Percentiles rank a stretch among this genome's conserved stretches.
Evolutionary conservation across 2,113 vertebrate species (phyloP).

Genomic region (Boleophthalmus pectinirostris): DNA sequence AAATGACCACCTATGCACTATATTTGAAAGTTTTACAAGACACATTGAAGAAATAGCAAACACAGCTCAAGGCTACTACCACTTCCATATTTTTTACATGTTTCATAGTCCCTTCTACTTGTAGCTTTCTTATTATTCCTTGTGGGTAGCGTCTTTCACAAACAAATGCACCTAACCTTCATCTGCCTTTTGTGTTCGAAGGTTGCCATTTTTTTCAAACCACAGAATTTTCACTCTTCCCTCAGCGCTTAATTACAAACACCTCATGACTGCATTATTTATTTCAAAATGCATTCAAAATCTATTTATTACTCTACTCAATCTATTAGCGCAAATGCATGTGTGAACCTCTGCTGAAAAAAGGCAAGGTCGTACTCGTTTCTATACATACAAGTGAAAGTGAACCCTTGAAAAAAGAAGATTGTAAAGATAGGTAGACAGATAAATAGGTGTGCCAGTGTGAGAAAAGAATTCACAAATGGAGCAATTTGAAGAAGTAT

Average conservation of each 20-base stretch:
- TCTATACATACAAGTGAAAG: neutral
- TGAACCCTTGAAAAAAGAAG: no score
- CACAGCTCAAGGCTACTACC: slow-evolving; percentile 8
- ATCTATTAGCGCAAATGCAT: slow-evolving; percentile 4
- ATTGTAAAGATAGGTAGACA: no score
- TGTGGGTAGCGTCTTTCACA: slow-evolving; percentile 7
- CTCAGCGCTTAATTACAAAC: slow-evolving; percentile 8
- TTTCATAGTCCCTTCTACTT: neutral
- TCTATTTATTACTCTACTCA: no score
- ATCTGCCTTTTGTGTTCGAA: neutral
- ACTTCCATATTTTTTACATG: slow-evolving; percentile 2
- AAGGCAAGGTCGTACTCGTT: neutral
- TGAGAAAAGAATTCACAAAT: neutral
- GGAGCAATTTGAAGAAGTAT: neutral
- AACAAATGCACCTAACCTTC: neutral
- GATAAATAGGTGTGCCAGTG: neutral
- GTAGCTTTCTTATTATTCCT: neutral
- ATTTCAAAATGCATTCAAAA: neutral
- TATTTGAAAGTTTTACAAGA: neutral
- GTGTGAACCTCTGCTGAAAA: neutral
- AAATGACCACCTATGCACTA: no score
- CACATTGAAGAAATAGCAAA: neutral
- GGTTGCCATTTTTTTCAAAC: slow-evolving; percentile 2
- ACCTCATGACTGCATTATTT: neutral
- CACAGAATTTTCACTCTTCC: slow-evolving; percentile 11